A percentile compares a stretch with the other conserved stretches of the same genome.
Evolutionary conservation across 2,113 vertebrate species (phyloP).

Genomic region (Psettodes erumei): DNA sequence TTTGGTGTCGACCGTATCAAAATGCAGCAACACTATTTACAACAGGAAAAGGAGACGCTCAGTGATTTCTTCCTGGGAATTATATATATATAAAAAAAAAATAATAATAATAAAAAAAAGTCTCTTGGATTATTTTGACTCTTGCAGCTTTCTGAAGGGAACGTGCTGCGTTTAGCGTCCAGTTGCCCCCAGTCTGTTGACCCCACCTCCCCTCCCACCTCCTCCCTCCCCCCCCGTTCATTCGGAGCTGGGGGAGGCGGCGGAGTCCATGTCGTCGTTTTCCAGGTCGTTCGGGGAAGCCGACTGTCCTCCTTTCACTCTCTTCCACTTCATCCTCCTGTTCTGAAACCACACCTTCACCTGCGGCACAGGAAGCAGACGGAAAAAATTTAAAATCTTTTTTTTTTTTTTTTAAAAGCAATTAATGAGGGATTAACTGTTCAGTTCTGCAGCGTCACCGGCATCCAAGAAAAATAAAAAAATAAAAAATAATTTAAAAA

Average conservation of each 20-base stretch:
- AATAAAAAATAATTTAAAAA: too few species aligned
- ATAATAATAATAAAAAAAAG: conserved; percentile 10
- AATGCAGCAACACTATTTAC: conserved; percentile 79
- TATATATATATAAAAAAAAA: too few species aligned
- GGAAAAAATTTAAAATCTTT: too few species aligned
- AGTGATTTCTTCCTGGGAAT: conserved; percentile 46
- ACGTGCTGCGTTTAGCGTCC: conserved; percentile 24
- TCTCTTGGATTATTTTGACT: conserved; percentile 35
- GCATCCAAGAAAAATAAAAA: neutral
- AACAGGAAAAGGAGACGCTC: conserved; percentile 53
- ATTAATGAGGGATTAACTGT: too few species aligned
- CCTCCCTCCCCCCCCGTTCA: conserved; percentile 54
- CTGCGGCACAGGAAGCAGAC: conserved; percentile 71
- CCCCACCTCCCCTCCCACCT: neutral
- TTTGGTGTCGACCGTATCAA: too few species aligned
- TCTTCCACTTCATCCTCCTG: conserved; percentile 99
- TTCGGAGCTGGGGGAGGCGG: conserved; percentile 92
- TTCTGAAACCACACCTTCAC: conserved; percentile 99
- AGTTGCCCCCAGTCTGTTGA: conserved; percentile 9
- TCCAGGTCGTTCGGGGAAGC: conserved; percentile 88
- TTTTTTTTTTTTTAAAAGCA: too few species aligned
- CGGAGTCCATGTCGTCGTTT: conserved; percentile 91
- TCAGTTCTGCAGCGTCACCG: neutral
- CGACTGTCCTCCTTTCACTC: conserved; percentile 93
- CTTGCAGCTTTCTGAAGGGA: conserved; percentile 25